Percentiles rank a stretch among this genome's conserved stretches.
Evolutionary conservation across 2,797 vertebrate species (phyloP).

Genomic region (Coilia nasus): DNA sequence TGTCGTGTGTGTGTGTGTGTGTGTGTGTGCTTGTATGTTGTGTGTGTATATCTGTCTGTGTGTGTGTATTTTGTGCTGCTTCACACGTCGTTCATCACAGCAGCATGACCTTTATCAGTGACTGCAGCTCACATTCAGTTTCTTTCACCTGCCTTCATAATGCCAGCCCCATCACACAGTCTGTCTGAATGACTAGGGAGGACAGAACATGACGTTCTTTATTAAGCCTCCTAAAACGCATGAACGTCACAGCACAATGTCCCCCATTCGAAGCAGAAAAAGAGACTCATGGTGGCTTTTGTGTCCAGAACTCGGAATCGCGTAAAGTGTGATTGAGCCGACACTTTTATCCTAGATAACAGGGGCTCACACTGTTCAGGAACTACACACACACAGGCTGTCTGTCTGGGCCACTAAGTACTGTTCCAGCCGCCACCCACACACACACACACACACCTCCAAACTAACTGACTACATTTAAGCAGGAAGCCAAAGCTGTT

Average conservation of each 20-base stretch:
- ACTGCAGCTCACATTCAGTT: not conserved
- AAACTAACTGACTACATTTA: not conserved
- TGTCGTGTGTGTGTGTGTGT: not conserved
- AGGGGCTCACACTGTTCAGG: too few relatives aligned
- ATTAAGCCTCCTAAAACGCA: not conserved
- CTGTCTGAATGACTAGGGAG: not conserved
- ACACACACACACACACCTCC: too few relatives aligned
- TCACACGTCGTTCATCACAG: not conserved
- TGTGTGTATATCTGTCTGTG: not conserved
- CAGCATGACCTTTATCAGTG: not conserved
- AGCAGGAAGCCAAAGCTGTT: not conserved
- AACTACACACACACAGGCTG: too few relatives aligned
- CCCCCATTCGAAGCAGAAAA: not conserved
- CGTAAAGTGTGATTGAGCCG: not conserved
- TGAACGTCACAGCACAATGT: not conserved
- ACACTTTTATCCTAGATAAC: not conserved
- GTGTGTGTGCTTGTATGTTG: not conserved
- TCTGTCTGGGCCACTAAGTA: too few relatives aligned
- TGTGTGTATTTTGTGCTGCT: not conserved
- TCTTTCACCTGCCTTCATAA: not conserved
- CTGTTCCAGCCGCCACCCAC: too few relatives aligned
- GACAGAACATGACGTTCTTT: not conserved
- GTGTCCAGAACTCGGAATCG: not conserved
- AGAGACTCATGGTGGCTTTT: not conserved
- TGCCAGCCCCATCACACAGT: not conserved